Percentiles rank a stretch among this genome's conserved stretches.
Conservation (phyloP, 1,140 invertebrate genomes). For the Caenorhabditis tropicalis region DNA sequence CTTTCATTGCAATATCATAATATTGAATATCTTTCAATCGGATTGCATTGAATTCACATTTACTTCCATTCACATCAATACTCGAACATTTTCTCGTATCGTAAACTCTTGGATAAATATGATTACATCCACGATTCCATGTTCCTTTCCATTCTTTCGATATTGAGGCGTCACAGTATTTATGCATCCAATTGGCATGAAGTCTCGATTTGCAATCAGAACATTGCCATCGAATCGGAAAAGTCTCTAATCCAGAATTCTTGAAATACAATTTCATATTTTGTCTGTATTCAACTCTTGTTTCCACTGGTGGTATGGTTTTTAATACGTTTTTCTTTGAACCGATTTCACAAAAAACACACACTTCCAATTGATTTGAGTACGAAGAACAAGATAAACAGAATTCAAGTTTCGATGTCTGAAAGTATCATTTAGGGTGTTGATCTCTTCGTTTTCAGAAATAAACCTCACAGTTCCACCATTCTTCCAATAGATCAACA, state of each 20-base stretch:
- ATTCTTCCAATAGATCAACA: background rate
- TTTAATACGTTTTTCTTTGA: background rate
- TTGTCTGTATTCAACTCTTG: background rate
- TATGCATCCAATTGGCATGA: background rate
- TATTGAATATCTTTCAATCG: background rate
- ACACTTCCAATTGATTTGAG: background rate
- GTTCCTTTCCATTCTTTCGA: background rate
- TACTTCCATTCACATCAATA: background rate
- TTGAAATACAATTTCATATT: background rate
- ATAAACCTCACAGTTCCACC: slow-evolving; percentile 1
- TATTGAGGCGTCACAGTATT: background rate
- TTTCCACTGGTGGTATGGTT: background rate
- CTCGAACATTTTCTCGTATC: background rate
- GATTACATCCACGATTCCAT: slow-evolving; percentile 26
- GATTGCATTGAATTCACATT: slow-evolving; percentile 11
- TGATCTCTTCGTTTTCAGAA: background rate
- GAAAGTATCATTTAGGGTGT: background rate
- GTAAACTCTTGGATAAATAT: background rate
- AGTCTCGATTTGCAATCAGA: background rate
- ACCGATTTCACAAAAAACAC: background rate
- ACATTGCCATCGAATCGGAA: slow-evolving; percentile 31
- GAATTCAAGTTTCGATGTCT: background rate
- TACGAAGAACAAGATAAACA: background rate
- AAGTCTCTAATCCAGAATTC: background rate
- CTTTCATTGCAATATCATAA: background rate